Percentiles rank a stretch among this genome's conserved stretches.
Conservation (phyloP, 2,797 vertebrate species). For the Sebastes miniatus region DNA sequence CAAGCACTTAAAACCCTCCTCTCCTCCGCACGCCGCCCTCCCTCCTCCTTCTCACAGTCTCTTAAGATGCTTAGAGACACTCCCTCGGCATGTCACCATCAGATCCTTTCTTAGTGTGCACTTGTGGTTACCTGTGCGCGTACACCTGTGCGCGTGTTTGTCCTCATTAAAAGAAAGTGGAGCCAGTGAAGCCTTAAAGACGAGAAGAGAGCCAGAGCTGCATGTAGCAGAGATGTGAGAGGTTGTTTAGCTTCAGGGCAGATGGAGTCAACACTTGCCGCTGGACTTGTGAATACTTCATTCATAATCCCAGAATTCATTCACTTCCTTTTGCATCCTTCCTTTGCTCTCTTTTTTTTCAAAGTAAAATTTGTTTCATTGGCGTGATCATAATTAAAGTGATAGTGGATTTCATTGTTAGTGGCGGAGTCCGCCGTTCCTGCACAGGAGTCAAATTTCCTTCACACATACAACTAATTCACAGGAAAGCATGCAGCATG, state of each 20-base stretch:
- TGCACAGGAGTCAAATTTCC: background rate
- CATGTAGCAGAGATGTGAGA: conserved; percentile 11
- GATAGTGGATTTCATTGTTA: background rate
- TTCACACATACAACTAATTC: background rate
- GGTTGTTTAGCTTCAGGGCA: conserved; percentile 29
- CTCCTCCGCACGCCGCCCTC: background rate
- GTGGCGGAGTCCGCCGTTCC: background rate
- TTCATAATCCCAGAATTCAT: background rate
- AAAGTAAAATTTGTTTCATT: background rate
- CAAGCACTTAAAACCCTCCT: conserved; percentile 24
- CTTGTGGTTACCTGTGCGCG: conserved; percentile 8
- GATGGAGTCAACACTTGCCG: conserved; percentile 14
- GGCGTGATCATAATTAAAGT: background rate
- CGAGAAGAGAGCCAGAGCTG: background rate
- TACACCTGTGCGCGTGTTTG: background rate
- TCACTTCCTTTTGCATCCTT: background rate
- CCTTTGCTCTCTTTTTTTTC: background rate
- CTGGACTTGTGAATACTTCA: conserved; percentile 35
- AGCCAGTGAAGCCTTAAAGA: conserved; percentile 35
- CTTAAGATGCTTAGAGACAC: conserved; percentile 24
- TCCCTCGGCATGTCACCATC: conserved; percentile 21
- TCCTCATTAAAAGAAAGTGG: conserved; percentile 31
- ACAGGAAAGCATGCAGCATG: background rate
- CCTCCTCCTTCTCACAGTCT: conserved; percentile 2
- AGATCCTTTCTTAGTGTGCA: background rate